Evolutionary conservation across 1,140 invertebrate species (phyloP).

Genomic region (Monochamus saltuarius): DNA sequence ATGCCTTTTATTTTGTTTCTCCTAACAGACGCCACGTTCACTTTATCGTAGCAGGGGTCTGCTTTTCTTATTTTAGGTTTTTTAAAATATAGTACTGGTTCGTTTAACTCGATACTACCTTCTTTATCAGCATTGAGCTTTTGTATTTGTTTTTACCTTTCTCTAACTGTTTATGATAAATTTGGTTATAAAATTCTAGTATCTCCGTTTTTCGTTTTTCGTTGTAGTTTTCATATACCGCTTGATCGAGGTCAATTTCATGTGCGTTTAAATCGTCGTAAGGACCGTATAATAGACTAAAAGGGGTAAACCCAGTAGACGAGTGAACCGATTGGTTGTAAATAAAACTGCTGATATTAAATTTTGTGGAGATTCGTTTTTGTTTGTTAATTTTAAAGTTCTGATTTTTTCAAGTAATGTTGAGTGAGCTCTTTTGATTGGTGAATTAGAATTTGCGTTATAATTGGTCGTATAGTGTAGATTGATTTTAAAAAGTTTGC

Average conservation of each 20-base stretch:
- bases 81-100: no score
- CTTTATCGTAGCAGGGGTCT: no score
- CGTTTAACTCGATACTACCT: no score
- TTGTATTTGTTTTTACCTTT: background rate
- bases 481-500: constrained; percentile 1
- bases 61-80: no score
- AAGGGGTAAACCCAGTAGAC: background rate
- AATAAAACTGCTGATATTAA: background rate
- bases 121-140: no score
- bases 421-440: no score
- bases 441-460: background rate
- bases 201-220: background rate
- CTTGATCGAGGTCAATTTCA: background rate
- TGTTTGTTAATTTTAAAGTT: background rate
- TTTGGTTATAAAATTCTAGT: no score
- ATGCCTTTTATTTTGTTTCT: no score
- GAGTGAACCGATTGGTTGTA: constrained; percentile 4
- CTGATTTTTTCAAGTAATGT: background rate
- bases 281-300: background rate
- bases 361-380: background rate
- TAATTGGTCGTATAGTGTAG: background rate
- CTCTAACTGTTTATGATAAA: no score
- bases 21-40: no score
- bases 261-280: background rate
- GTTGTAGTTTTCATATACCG: background rate